Evolutionary conservation across 2,797 vertebrate species (phyloP).

Genomic region (Graptemys geographica): DNA sequence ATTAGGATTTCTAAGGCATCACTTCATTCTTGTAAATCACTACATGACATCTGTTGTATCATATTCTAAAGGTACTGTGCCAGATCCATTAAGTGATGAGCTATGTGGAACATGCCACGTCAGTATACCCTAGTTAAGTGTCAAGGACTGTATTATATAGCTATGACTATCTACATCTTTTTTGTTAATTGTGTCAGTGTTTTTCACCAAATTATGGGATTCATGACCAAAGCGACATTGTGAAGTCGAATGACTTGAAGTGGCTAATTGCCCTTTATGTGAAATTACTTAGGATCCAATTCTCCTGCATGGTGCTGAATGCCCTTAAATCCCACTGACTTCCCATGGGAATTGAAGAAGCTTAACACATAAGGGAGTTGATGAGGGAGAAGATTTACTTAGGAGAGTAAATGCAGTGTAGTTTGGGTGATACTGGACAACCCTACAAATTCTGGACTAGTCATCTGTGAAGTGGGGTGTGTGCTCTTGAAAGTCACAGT

Average conservation of each 20-base stretch:
- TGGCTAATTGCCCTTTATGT: neutral
- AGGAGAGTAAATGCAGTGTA: neutral
- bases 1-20: neutral
- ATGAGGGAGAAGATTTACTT: neutral
- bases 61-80: neutral
- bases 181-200: too few species aligned
- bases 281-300: neutral
- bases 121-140: neutral
- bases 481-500: neutral
- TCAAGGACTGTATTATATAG: neutral
- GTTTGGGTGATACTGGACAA: neutral
- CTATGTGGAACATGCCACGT: neutral
- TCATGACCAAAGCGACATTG: neutral
- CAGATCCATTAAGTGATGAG: slow-evolving; percentile 22
- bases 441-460: neutral
- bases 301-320: rapidly evolving
- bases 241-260: neutral
- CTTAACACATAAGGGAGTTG: neutral
- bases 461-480: neutral
- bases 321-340: neutral
- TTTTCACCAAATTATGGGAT: neutral
- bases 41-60: neutral
- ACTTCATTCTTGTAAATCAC: neutral
- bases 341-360: neutral
- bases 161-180: too few species aligned